Base-by-base conservation (phyloP, 2,797 vertebrate genomes). In the Liparis tanakae region DNA sequence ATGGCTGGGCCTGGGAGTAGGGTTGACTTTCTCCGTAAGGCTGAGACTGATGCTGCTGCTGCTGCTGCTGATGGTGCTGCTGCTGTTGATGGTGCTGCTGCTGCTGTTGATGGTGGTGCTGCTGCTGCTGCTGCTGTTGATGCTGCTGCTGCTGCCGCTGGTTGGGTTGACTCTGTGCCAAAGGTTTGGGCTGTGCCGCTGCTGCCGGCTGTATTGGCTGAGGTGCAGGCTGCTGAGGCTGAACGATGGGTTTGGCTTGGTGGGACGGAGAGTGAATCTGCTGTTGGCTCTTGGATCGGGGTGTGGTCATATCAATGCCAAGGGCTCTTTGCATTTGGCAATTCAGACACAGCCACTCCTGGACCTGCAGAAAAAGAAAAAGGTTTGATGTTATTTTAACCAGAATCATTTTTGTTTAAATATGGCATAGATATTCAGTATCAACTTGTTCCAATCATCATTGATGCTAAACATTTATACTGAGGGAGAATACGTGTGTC, bases 241-340 rank as follows among this genome's bases (percentile, higher is more conserved):
- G 93, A 73, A 83, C 93, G 61, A 93, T 93, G 70, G 95, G 94
- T 89, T 97, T 98, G 93, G 96, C 95, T 39, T 97, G 97, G 89
- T 97, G 96, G 36, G 93, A 95, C 2, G 97, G 96, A 55, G 97
- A 97, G 83, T 97, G 95, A 79, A 99, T 96, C 91, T 98, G 97
- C 90, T 98, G 97, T 92, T 98, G 97, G 93, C 98, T 98, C 91
- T 98, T 99, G 80, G 98, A 98, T 72, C 96, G 95, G 77, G 97
- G 96, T 0, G 97, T 98, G 83, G 96, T 99, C 97, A 99, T 99
- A 92, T 99, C 97, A 95, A 99, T 99, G 81, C 98, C 98, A 85
- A 99, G 92, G n/a, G 98, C 97, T 87, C 98, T 94, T 93, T 99
- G 97, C 98, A 99, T 99, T 94, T 99, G 98, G 92, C 98, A 99